Percentiles rank a stretch among this genome's conserved stretches.
These are phyloP conservation scores for Tupaia chinensis DNA, from an alignment of 2,113 vertebrate genomes.

Conservation along the genomic window DNA sequence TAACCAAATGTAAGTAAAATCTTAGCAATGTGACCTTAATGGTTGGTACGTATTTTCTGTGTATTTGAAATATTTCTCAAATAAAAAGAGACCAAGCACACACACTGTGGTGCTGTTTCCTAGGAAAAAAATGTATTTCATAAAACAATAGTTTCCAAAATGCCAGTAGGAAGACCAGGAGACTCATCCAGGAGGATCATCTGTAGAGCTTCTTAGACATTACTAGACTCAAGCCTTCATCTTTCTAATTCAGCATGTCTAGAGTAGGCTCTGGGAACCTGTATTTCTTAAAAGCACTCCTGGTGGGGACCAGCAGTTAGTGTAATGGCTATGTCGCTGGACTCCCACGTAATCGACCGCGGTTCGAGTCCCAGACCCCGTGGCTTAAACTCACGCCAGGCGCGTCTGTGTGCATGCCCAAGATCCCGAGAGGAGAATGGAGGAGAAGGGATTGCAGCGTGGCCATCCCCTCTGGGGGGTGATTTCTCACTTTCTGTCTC, in stretches of 20 bases:
- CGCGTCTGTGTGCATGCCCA: too few species aligned
- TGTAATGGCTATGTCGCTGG: too few species aligned
- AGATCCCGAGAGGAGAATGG: too few species aligned
- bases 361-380: too few species aligned
- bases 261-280: not conserved
- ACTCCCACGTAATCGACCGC: too few species aligned
- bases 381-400: too few species aligned
- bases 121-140: not conserved
- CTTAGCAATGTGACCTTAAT: not conserved
- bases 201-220: not conserved
- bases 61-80: not conserved
- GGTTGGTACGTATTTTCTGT: not conserved
- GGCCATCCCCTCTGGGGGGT: too few species aligned
- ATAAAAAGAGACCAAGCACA: not conserved
- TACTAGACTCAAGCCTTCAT: not conserved
- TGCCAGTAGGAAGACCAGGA: not conserved
- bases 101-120: not conserved
- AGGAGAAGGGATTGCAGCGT: too few species aligned
- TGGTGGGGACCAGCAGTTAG: not conserved
- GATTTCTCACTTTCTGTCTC: too few species aligned
- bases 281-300: constrained; percentile 33
- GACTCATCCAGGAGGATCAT: not conserved
- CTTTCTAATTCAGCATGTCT: not conserved
- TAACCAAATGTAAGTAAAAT: not conserved
- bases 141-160: not conserved